phyloP scores from a whole-genome alignment of 2,113 vertebrate genomes.

The Ptilorrhoa leucosticta region DNA sequence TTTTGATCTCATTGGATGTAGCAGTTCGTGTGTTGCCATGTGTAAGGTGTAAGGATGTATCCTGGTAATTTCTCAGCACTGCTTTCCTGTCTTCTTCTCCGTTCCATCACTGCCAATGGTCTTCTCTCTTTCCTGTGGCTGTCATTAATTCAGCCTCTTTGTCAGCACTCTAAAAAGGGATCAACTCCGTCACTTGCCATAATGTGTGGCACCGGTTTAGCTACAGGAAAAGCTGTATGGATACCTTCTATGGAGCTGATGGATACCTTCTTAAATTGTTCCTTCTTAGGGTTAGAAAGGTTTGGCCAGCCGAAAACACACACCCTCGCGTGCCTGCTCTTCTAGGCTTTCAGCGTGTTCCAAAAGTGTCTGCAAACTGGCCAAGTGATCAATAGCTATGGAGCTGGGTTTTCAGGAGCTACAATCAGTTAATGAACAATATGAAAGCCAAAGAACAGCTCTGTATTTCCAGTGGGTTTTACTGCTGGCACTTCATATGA shows the following conservation, averaged over 20 bases:
- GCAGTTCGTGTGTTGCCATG: background rate
- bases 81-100: background rate
- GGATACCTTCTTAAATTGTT: background rate
- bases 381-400: background rate
- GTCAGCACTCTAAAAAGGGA: background rate
- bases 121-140: background rate
- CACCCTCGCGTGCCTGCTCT: rapidly evolving
- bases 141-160: background rate
- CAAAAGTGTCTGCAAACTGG: background rate
- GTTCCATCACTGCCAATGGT: background rate
- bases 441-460: background rate
- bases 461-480: background rate
- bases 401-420: background rate
- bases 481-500: background rate
- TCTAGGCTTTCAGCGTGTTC: background rate
- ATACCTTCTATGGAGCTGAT: too few species aligned
- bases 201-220: background rate
- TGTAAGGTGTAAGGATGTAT: background rate
- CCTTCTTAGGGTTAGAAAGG: background rate
- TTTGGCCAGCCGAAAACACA: background rate
- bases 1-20: background rate
- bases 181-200: background rate
- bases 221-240: too few species aligned
- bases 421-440: background rate
- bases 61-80: background rate